Evolutionary conservation across 1,140 invertebrate species (phyloP).

Genomic region (Phenacoccus solenopsis): DNA sequence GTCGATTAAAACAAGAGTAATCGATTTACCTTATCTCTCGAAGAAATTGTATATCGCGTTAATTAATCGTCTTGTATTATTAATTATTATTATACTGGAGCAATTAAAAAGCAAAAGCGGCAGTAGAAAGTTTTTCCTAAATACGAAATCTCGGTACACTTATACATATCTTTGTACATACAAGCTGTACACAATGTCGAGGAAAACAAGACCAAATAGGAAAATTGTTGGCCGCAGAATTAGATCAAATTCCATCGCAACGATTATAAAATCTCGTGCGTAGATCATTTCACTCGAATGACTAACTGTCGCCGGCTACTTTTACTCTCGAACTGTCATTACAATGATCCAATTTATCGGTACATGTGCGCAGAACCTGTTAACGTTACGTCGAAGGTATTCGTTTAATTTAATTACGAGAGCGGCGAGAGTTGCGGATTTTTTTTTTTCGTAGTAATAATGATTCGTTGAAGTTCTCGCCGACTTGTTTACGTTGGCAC

Average conservation of each 20-base stretch:
- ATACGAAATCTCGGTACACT: background rate
- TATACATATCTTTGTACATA: background rate
- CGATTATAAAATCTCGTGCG: background rate
- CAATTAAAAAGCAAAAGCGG: background rate
- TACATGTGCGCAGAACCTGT: no score
- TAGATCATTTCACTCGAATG: background rate
- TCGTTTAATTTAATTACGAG: no score
- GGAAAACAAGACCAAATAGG: background rate
- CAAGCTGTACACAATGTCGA: background rate
- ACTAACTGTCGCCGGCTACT: background rate
- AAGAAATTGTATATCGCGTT: no score
- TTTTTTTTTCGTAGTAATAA: no score
- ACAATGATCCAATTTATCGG: background rate
- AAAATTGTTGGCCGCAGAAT: background rate
- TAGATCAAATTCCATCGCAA: background rate
- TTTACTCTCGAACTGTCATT: background rate
- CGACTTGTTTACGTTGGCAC: no score
- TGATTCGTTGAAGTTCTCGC: no score
- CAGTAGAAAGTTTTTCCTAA: background rate
- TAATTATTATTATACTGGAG: no score
- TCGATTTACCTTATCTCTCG: no score
- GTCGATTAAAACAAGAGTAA: no score
- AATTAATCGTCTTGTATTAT: no score
- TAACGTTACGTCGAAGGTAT: no score
- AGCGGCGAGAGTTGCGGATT: no score